Conservation (phyloP, 2,888 invertebrate species). For the Hydropsyche betteni region DNA sequence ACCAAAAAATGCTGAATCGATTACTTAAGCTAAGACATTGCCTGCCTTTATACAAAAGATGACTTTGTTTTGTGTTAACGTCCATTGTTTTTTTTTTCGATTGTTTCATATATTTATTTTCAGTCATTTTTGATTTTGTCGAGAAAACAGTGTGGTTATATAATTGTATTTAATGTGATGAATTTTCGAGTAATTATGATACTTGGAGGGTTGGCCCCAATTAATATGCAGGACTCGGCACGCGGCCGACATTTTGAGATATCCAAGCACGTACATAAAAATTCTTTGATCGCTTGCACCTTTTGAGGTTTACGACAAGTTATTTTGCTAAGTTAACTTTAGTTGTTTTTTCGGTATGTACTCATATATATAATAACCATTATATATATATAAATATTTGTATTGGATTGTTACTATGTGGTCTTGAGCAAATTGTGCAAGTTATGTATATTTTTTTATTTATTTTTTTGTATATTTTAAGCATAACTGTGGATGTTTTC, state of each 20-base stretch:
- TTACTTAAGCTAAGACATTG: constrained; percentile 52
- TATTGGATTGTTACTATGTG: constrained; percentile 22
- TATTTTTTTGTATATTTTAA: constrained; percentile 41
- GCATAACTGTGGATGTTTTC: constrained; percentile 26
- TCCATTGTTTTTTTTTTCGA: constrained; percentile 15
- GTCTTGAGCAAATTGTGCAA: constrained; percentile 36
- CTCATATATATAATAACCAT: constrained; percentile 8
- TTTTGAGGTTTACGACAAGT: constrained; percentile 45
- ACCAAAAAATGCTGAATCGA: constrained; percentile 51
- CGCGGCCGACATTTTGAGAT: constrained; percentile 3
- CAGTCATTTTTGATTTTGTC: constrained; percentile 15
- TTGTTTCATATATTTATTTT: too few species aligned
- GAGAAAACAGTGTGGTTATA: constrained; percentile 32
- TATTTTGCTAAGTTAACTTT: constrained; percentile 41
- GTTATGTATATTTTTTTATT: constrained; percentile 38
- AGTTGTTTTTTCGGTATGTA: constrained; percentile 46
- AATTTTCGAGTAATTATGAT: constrained; percentile 47
- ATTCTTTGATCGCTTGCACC: constrained; percentile 32
- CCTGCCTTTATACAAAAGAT: constrained; percentile 49
- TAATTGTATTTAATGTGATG: constrained; percentile 41
- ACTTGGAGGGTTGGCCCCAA: constrained; percentile 51
- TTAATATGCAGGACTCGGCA: constrained; percentile 15
- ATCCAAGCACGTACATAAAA: constrained; percentile 14
- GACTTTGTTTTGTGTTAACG: constrained; percentile 25
- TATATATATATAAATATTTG: constrained; percentile 17